Conservation (phyloP, 2,888 invertebrate genomes). For the Ophion ventricosus region DNA sequence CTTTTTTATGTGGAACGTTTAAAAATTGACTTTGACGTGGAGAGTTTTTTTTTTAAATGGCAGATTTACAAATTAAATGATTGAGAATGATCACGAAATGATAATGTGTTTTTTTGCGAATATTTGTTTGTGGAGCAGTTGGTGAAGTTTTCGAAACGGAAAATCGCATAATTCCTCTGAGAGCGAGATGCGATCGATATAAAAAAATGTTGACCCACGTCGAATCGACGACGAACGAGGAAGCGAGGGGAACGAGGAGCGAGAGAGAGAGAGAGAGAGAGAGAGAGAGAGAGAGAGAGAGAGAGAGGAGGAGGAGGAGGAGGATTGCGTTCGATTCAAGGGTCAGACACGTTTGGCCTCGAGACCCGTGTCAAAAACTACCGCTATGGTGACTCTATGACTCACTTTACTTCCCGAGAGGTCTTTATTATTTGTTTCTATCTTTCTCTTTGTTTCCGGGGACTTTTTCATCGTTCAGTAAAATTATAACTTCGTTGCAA, state of each 20-base stretch:
- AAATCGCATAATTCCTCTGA: slow-evolving; percentile 22
- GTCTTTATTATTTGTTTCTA: background rate
- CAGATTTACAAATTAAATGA: background rate
- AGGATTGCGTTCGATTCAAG: slow-evolving; percentile 52
- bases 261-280: slow-evolving; percentile 14
- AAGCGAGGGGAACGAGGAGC: slow-evolving; percentile 19
- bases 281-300: background rate
- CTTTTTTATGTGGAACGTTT: background rate
- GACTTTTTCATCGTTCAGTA: background rate
- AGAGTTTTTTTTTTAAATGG: background rate
- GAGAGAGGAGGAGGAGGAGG: slow-evolving; percentile 9
- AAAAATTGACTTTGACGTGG: background rate
- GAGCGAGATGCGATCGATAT: slow-evolving; percentile 20
- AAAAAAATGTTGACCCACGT: slow-evolving; percentile 41
- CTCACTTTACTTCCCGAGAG: slow-evolving; percentile 41
- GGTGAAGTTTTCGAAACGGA: background rate
- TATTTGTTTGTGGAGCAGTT: background rate
- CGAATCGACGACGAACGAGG: slow-evolving; percentile 34
- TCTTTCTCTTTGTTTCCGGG: background rate
- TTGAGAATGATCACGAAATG: background rate
- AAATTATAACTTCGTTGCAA: background rate
- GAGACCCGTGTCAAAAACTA: slow-evolving; percentile 47
- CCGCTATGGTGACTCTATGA: slow-evolving; percentile 45
- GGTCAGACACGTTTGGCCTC: slow-evolving; percentile 57
- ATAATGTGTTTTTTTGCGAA: background rate